These are phyloP conservation scores for Platichthys stellatus DNA, from an alignment of 2,113 vertebrate genomes.

Conservation along the genomic window DNA sequence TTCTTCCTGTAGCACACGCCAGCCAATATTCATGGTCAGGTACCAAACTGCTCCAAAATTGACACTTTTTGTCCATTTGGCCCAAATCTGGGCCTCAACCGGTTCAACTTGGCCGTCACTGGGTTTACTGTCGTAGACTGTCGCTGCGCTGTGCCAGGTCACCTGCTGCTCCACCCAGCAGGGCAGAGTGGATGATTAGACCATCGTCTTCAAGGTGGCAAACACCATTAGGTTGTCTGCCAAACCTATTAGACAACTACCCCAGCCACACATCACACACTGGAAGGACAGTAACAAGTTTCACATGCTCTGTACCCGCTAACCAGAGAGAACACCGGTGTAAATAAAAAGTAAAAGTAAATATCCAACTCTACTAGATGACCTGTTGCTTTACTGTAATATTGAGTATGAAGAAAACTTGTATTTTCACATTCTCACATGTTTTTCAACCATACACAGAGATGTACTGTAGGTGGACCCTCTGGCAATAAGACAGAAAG, in stretches of 20 bases:
- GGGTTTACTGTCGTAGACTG: constrained; percentile 31
- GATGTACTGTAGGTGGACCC: too few species aligned
- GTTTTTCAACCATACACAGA: too few species aligned
- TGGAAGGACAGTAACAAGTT: constrained; percentile 34
- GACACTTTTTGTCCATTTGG: constrained; percentile 35
- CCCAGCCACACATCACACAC: constrained; percentile 7
- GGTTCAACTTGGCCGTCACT: constrained; percentile 37
- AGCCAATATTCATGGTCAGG: background rate
- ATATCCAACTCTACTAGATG: too few species aligned
- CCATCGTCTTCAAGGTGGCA: constrained; percentile 53
- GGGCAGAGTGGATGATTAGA: constrained; percentile 67
- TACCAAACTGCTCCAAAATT: constrained; percentile 17
- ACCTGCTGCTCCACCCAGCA: constrained; percentile 54
- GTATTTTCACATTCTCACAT: too few species aligned
- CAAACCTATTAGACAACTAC: constrained; percentile 48
- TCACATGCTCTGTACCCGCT: constrained; percentile 9
- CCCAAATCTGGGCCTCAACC: constrained; percentile 3
- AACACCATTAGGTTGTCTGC: constrained; percentile 50
- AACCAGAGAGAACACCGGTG: background rate
- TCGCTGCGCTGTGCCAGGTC: constrained; percentile 58
- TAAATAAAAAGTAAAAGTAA: background rate
- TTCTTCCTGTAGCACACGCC: background rate
- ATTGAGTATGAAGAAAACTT: too few species aligned
- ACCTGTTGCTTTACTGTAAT: too few species aligned
- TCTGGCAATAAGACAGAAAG: too few species aligned